These are phyloP conservation scores for Gonatopus flavifemur DNA, from an alignment of 1,140 invertebrate genomes.

Conservation along the genomic window DNA sequence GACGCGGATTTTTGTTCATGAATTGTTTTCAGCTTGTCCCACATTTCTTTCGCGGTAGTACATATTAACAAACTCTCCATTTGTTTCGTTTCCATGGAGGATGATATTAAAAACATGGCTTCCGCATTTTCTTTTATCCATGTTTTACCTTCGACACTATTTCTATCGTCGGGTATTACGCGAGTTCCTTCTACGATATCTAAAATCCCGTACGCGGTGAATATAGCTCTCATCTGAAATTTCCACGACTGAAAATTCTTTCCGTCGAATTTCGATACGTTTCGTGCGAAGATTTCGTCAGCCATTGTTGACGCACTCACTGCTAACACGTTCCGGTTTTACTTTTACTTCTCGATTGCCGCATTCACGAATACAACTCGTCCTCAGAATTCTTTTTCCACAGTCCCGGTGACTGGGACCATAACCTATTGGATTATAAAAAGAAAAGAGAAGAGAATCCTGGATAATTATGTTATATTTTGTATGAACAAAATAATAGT, in stretches of 20 bases:
- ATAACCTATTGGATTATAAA: too few relatives aligned
- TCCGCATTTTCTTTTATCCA: slow-evolving; percentile 38
- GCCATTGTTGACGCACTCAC: too few relatives aligned
- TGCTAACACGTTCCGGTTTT: too few relatives aligned
- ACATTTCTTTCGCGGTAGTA: slow-evolving; percentile 31
- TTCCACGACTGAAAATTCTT: slow-evolving; percentile 40
- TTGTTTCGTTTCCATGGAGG: slow-evolving; percentile 37
- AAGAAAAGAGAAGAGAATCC: too few relatives aligned
- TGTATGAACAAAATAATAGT: too few relatives aligned
- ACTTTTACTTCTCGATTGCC: too few relatives aligned
- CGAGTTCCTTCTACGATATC: slow-evolving; percentile 23
- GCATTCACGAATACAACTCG: too few relatives aligned
- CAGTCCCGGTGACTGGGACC: too few relatives aligned
- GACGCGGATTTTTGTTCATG: slow-evolving; percentile 42
- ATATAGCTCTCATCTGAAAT: slow-evolving; percentile 39
- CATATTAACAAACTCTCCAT: slow-evolving; percentile 37
- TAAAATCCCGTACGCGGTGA: slow-evolving; percentile 29
- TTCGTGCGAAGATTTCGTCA: too few relatives aligned
- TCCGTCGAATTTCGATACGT: slow-evolving; percentile 32
- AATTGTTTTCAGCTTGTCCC: slow-evolving; percentile 33
- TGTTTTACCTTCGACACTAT: not conserved
- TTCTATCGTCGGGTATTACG: not conserved
- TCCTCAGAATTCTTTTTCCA: too few relatives aligned
- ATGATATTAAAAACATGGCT: slow-evolving; percentile 40
- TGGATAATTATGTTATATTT: too few relatives aligned